Evolutionary conservation across 2,113 vertebrate species (phyloP), one percentile per base, ranked within the genome.

Genomic region (Campylorhamphus procurvoides): DNA sequence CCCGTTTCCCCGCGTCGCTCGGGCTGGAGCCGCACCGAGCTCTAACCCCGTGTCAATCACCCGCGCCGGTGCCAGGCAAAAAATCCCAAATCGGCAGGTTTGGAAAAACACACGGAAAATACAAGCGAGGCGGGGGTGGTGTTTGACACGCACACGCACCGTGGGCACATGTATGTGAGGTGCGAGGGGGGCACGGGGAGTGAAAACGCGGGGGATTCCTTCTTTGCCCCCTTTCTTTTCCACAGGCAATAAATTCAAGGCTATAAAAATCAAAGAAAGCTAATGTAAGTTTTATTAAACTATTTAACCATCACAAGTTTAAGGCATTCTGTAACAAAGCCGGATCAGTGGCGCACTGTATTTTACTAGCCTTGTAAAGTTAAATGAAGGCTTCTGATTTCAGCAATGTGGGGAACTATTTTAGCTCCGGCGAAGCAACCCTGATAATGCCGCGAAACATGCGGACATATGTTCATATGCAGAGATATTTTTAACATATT

Each of bases 191-290:
- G 15, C 18, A 59, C 62, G 13, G 49, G 3, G 66, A 6, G 31
- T 46, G 66, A 39, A 62, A 80, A 83, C 44, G 62, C 35, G 39
- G 42, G 80, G 93, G 84, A 46, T 73, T 75, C 86, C 59, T 67
- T 53, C 62, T 22, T 44, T 16, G 9, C 75, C 76, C 78, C 55
- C 7, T 91, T 97, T 95, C 94, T 96, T 97, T 95, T 96, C 96
- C 95, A 97, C 97, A 97, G 97, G 98, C 97, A 97, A 97, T 98
- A 98, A 98, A 98, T 98, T 81, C 97, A 98, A 94, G 96, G 95
- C 98, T 97, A 98, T 99, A 99, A 98, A 97, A 98, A 98, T 94
- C 94, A 97, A 97, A 98, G 97, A 95, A 96, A 97, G 97, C 97
- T 98, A 96, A 97, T 98, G 97, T 97, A 97, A 94, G 96, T 98